Evolutionary conservation across 2,888 invertebrate genomes (phyloP), one percentile per base, ranked within the genome.

Genomic region (Drosophila yooni): DNA sequence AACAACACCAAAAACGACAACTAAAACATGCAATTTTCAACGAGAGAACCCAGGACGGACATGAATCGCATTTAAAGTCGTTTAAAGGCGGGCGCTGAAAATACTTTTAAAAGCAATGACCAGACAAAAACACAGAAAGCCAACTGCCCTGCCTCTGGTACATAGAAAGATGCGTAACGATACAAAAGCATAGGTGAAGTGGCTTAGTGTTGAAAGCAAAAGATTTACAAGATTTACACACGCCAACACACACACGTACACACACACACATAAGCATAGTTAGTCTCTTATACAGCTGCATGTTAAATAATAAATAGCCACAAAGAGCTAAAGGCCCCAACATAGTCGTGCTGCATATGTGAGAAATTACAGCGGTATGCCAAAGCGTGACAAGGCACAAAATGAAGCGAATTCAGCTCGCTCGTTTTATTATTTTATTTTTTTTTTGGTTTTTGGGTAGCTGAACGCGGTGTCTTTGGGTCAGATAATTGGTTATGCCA

Each of bases 151-250:
- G 46, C 46, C 46, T 46, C 2, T 27, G 46, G 46, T 15, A 46
- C 8, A 25, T 46, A 4, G 46, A 25, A 8, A 46, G 21, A 46
- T 25, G 25, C 46, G 2, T 46, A 11, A 33, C 33, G 43, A 46
- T 11, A 7, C 29, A 52, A 50, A 50, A 57, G 65, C 43, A 43
- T 62, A 65, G 85, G 58, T 68, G 66, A 76, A 58, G 38, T 70
- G 40, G 61, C 53, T 69, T 43, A 50, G 82, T 66, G 89, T 81
- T 83, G 85, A 85, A 86, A 89, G 85, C 74, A 74, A 71, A 66
- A 86, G 89, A 90, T 85, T 85, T 85, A 85, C 85, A 90, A 90
- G 90, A 86, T 78, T 90, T 89, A 81, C 74, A 83, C 89, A 90
- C 90, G 87, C 78, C 51, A 66, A 62, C 59, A 65, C 71, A 74